phyloP scores from a whole-genome alignment of 2,113 vertebrate species.

The Motacilla alba region DNA sequence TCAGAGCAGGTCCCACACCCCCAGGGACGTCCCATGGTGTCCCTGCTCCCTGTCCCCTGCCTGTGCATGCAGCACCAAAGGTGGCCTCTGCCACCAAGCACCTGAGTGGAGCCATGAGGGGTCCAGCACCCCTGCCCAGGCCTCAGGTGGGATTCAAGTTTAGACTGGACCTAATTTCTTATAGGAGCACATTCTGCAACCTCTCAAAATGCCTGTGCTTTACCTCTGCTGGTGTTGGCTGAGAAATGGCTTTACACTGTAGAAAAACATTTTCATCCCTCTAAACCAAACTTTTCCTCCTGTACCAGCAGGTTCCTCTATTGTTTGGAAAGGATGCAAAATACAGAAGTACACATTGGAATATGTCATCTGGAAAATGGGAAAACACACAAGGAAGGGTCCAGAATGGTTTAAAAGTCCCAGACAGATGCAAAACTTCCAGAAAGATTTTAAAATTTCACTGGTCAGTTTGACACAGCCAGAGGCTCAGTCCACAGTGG shows the following conservation, averaged over 20 bases:
- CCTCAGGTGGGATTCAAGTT: not conserved
- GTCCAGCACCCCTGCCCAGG: not conserved
- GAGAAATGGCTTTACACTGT: not conserved
- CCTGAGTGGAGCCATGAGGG: fast-evolving
- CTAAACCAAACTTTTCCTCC: not conserved
- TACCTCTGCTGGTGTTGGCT: not conserved
- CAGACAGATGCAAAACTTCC: not conserved
- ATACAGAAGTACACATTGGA: not conserved
- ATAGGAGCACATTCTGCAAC: not conserved
- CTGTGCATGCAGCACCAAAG: not conserved
- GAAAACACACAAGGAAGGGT: not conserved
- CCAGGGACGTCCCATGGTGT: fast-evolving
- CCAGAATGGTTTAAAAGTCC: not conserved
- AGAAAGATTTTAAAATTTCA: not conserved
- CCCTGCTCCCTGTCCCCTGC: fast-evolving
- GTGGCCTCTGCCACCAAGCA: not conserved
- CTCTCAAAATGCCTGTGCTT: not conserved
- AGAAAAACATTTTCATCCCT: not conserved
- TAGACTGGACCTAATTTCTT: not conserved
- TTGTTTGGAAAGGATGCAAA: not conserved
- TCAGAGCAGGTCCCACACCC: not conserved
- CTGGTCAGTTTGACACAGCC: not conserved
- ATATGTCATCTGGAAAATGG: not conserved
- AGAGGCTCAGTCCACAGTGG: not conserved
- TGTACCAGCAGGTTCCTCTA: not conserved